Conservation (phyloP, 37 sponge, comb jelly and placozoan species). For the Halichondria panicea region DNA sequence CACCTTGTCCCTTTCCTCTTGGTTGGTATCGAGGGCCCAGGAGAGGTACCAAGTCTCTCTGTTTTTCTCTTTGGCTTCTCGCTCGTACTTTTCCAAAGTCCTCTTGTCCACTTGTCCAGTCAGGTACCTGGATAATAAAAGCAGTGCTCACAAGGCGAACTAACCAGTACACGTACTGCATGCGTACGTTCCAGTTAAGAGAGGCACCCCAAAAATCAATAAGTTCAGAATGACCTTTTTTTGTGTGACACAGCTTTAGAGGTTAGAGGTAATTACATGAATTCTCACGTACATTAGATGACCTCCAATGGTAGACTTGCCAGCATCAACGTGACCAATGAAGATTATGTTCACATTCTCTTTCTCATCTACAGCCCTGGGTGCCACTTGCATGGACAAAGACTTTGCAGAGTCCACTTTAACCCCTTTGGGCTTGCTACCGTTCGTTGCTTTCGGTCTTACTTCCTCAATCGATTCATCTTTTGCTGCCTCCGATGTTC, state of each 20-base stretch:
- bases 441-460: background rate
- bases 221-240: too few species aligned
- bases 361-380: constrained; percentile 58
- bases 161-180: too few species aligned
- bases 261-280: too few species aligned
- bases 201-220: too few species aligned
- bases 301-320: constrained; percentile 99
- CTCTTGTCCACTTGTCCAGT: constrained; percentile 97
- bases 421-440: background rate
- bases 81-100: constrained; percentile 98
- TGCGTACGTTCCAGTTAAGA: too few species aligned
- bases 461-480: background rate
- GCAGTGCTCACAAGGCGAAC: background rate
- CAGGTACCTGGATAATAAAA: constrained; percentile 64
- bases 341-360: constrained; percentile 97
- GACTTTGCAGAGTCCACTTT: background rate
- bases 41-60: constrained; percentile 98
- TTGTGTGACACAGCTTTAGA: too few species aligned
- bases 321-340: constrained; percentile 99
- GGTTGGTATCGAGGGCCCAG: constrained; percentile 98
- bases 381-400: constrained; percentile 1
- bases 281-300: constrained; percentile 95
- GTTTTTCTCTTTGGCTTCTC: constrained; percentile 98
- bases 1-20: constrained; percentile 97
- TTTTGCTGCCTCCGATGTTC: background rate